Evolutionary conservation across 2,888 invertebrate species (phyloP).

Genomic region (Tipula confusa): DNA sequence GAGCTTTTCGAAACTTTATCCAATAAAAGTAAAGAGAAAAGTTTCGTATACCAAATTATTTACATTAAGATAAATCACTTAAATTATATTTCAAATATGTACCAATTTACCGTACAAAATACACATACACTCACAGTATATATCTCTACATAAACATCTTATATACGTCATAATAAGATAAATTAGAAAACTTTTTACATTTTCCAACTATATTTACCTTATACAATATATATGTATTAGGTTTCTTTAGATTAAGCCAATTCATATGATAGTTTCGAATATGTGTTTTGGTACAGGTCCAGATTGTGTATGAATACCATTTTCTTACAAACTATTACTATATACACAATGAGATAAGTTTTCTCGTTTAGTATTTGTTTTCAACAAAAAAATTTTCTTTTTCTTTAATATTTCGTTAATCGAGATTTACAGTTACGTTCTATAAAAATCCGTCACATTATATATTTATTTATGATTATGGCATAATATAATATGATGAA

Average conservation of each 20-base stretch:
- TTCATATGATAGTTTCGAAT: background rate
- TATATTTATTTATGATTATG: background rate
- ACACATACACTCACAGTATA: no score
- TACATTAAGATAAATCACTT: slow-evolving; percentile 20
- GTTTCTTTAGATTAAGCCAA: background rate
- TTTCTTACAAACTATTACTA: background rate
- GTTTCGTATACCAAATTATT: background rate
- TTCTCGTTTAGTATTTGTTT: background rate
- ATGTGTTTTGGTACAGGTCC: background rate
- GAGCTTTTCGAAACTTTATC: background rate
- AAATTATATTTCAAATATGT: background rate
- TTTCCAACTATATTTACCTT: background rate
- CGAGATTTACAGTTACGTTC: no score
- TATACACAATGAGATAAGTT: background rate
- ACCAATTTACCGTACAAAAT: background rate
- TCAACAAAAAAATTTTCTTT: no score
- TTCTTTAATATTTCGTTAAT: no score
- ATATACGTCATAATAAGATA: slow-evolving; percentile 15
- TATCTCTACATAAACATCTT: background rate
- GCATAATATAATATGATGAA: background rate
- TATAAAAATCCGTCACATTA: background rate
- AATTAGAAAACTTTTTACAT: slow-evolving; percentile 4
- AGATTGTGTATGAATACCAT: background rate
- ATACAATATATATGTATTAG: background rate
- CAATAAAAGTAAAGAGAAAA: slow-evolving; percentile 3